Conservation (phyloP, 2,797 vertebrate species). For the Sebastes reedi region DNA sequence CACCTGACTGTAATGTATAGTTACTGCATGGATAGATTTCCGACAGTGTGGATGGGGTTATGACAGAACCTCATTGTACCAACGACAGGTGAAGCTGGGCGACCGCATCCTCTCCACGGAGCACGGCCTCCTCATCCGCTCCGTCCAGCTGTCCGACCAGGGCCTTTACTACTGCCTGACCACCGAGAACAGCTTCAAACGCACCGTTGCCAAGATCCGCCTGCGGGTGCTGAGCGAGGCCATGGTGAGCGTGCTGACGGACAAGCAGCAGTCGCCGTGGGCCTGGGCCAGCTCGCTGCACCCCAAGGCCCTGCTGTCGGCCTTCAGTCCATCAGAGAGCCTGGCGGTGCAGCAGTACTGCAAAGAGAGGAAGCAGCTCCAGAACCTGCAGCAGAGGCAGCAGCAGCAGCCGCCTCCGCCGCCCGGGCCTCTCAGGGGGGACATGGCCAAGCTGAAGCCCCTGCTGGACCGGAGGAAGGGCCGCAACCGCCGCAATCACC, state of each 20-base stretch:
- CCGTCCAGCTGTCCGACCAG: constrained; percentile 89
- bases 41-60: not conserved
- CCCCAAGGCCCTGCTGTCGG: constrained; percentile 88
- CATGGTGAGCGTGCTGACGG: constrained; percentile 87
- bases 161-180: constrained; percentile 97
- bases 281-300: constrained; percentile 88
- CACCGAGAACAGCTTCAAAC: constrained; percentile 95
- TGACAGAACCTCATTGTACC: not conserved
- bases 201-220: constrained; percentile 94
- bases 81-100: constrained; percentile 89
- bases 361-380: constrained; percentile 91
- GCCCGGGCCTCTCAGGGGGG: constrained; percentile 84
- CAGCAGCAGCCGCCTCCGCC: constrained; percentile 77
- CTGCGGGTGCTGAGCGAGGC: constrained; percentile 91
- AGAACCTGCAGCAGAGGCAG: constrained; percentile 82
- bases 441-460: constrained; percentile 94
- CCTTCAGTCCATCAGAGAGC: constrained; percentile 91
- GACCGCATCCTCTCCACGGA: constrained; percentile 92
- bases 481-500: constrained; percentile 92
- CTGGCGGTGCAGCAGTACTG: constrained; percentile 95
- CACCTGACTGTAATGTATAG: not conserved
- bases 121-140: constrained; percentile 95
- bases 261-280: constrained; percentile 92
- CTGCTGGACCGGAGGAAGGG: constrained; percentile 94
- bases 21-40: not conserved